Percentiles rank a stretch among this genome's conserved stretches.
Evolutionary conservation across 2,113 vertebrate genomes (phyloP).

Genomic region (Callipepla californica): DNA sequence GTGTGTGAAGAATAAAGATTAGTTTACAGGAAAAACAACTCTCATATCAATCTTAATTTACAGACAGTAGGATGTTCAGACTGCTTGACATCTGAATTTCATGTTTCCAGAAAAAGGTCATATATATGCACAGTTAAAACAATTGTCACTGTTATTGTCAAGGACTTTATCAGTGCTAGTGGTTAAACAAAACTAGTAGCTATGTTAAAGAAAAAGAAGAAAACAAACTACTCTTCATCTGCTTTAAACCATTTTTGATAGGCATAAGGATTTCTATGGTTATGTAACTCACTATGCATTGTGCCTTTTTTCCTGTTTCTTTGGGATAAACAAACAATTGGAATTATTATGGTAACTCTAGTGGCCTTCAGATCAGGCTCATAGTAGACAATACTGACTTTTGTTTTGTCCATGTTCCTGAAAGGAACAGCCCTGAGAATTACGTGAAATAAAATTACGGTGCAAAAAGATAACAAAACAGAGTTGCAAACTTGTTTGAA

Average conservation of each 20-base stretch:
- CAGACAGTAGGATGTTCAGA: background rate
- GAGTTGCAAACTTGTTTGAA: background rate
- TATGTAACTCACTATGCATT: background rate
- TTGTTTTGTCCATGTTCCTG: background rate
- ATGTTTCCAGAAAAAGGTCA: background rate
- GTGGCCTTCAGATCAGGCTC: background rate
- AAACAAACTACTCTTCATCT: background rate
- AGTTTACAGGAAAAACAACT: slow-evolving; percentile 13
- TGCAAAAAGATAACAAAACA: background rate
- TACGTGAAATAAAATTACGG: background rate
- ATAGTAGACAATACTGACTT: background rate
- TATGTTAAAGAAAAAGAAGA: background rate
- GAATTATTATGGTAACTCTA: background rate
- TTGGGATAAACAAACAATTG: background rate
- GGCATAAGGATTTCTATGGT: background rate
- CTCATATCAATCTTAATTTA: slow-evolving; percentile 2
- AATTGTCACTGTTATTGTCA: background rate
- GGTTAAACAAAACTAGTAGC: background rate
- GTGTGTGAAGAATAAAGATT: background rate
- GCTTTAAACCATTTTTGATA: background rate
- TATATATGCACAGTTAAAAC: background rate
- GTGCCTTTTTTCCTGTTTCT: background rate
- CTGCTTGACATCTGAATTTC: background rate
- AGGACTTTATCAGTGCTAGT: background rate
- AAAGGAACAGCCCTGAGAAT: background rate